Percentiles rank a stretch among this genome's conserved stretches.
phyloP scores from a whole-genome alignment of 2,888 invertebrate species.

The Schrankia costaestrigalis region DNA sequence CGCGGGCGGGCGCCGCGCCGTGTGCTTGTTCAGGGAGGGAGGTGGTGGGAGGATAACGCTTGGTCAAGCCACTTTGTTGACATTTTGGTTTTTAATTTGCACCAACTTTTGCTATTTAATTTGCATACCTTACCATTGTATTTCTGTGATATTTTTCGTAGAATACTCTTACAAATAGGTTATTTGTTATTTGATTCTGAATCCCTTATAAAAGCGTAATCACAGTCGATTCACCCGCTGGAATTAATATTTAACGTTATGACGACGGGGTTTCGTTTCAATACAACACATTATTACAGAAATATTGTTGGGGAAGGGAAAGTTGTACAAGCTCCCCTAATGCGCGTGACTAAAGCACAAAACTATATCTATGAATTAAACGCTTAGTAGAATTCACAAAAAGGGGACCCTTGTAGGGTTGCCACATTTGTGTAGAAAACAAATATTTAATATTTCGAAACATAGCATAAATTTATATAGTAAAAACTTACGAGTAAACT shows the following conservation, averaged over 20 bases:
- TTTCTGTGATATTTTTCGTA: no score
- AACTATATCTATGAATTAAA: slow-evolving; percentile 67
- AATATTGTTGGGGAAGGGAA: slow-evolving; percentile 51
- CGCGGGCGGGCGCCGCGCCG: slow-evolving; percentile 28
- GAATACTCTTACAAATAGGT: no score
- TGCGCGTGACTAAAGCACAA: slow-evolving; percentile 59
- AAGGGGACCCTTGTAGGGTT: slow-evolving; percentile 49
- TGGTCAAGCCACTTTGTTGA: slow-evolving; percentile 57
- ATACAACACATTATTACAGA: slow-evolving; percentile 56
- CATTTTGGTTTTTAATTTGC: slow-evolving; percentile 58
- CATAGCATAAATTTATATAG: no score
- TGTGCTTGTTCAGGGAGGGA: slow-evolving; percentile 21
- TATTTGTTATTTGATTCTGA: slow-evolving; percentile 8
- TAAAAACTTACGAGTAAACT: no score
- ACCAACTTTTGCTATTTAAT: slow-evolving; percentile 38
- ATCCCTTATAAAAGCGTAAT: slow-evolving; percentile 18
- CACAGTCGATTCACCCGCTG: slow-evolving; percentile 24
- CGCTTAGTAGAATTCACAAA: slow-evolving; percentile 61
- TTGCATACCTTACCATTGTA: slow-evolving; percentile 14
- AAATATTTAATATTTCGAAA: neutral
- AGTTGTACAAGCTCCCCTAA: slow-evolving; percentile 51
- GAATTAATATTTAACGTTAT: slow-evolving; percentile 42
- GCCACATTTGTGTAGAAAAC: slow-evolving; percentile 11
- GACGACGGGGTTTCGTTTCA: slow-evolving; percentile 59
- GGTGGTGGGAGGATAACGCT: slow-evolving; percentile 30